phyloP scores from a whole-genome alignment of 1,140 invertebrate species.

The Lanistes nyassanus region DNA sequence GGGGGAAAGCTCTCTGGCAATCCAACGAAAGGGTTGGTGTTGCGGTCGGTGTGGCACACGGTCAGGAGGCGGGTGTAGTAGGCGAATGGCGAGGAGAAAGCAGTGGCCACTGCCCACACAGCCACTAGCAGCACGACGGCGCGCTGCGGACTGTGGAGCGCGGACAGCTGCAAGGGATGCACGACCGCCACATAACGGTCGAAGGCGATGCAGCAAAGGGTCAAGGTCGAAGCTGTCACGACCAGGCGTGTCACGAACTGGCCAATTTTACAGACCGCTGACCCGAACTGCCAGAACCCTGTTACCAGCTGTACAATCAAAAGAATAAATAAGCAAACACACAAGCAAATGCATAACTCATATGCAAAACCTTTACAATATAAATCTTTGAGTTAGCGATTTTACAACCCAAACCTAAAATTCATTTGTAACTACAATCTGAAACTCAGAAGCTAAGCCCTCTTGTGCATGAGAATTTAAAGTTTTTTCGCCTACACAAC shows the following conservation, averaged over 20 bases:
- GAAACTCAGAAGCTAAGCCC: too few relatives aligned
- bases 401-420: too few relatives aligned
- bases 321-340: too few relatives aligned
- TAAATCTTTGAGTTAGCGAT: too few relatives aligned
- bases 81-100: conserved; percentile 58
- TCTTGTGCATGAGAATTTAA: too few relatives aligned
- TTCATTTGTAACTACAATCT: too few relatives aligned
- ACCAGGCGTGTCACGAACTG: conserved; percentile 48
- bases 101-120: conserved; percentile 90
- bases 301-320: conserved; percentile 26
- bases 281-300: conserved; percentile 47
- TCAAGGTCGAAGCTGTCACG: conserved; percentile 50
- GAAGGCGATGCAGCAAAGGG: conserved; percentile 54
- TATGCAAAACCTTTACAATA: too few relatives aligned
- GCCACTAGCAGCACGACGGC: conserved; percentile 86
- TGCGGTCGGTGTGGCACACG: neutral
- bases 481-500: too few relatives aligned
- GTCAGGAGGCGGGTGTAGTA: conserved; percentile 38
- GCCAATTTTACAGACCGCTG: conserved; percentile 46
- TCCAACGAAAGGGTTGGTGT: too few relatives aligned
- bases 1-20: too few relatives aligned
- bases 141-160: conserved; percentile 62
- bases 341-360: too few relatives aligned
- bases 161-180: conserved; percentile 76
- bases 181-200: conserved; percentile 53